These are phyloP conservation scores for Sebastes iracundus DNA, from an alignment of 2,797 vertebrate genomes.

Conservation along the genomic window DNA sequence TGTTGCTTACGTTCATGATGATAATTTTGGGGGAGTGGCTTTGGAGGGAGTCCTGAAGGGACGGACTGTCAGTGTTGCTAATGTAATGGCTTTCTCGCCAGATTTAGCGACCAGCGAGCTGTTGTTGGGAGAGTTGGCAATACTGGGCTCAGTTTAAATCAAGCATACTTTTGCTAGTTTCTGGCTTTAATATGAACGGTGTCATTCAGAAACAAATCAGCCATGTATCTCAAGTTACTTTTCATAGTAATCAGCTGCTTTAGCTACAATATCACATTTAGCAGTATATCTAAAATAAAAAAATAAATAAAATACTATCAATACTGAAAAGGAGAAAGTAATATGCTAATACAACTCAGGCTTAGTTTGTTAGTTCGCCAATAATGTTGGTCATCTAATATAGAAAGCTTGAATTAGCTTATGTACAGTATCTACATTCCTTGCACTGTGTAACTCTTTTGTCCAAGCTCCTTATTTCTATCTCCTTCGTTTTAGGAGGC, in stretches of 20 bases:
- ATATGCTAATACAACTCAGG: background rate
- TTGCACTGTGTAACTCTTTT: background rate
- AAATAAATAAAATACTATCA: background rate
- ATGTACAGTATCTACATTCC: background rate
- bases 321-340: background rate
- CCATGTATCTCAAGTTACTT: background rate
- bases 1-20: too few species aligned
- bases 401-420: background rate
- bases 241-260: background rate
- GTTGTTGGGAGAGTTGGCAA: too few species aligned
- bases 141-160: too few species aligned
- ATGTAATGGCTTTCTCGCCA: too few species aligned
- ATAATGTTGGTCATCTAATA: background rate
- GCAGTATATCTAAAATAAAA: background rate
- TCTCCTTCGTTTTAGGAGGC: too few species aligned
- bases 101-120: too few species aligned
- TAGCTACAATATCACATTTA: background rate
- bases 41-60: too few species aligned
- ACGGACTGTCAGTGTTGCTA: too few species aligned
- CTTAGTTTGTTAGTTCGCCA: background rate
- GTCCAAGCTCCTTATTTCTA: too few species aligned
- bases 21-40: too few species aligned
- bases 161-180: too few species aligned
- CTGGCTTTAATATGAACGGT: background rate
- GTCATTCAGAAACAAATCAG: background rate